A percentile compares a stretch with the other conserved stretches of the same genome.
Evolutionary conservation across 2,888 invertebrate species (phyloP).

Genomic region (Ceramica pisi): DNA sequence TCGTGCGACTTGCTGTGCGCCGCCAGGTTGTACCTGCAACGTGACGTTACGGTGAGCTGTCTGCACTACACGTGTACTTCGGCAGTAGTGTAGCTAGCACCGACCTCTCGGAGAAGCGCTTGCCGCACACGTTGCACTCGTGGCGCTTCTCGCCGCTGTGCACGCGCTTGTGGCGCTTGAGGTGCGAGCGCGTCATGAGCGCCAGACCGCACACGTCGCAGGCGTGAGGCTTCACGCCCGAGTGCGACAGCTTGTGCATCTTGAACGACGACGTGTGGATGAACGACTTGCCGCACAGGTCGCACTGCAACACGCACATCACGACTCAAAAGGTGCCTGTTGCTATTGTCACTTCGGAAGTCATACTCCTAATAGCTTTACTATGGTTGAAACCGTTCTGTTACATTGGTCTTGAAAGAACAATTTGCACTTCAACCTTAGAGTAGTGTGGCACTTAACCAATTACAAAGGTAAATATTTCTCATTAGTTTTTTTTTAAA

Average conservation of each 20-base stretch:
- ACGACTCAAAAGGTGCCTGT: neutral
- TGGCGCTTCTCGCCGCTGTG: constrained; percentile 92
- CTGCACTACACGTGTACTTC: neutral
- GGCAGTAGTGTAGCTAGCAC: too few relatives aligned
- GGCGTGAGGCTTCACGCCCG: constrained; percentile 91
- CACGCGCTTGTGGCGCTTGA: constrained; percentile 92
- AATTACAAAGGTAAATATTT: too few relatives aligned
- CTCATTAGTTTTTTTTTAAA: too few relatives aligned
- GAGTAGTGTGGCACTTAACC: too few relatives aligned
- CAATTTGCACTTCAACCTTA: too few relatives aligned
- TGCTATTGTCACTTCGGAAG: too few relatives aligned
- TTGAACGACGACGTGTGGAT: constrained; percentile 93
- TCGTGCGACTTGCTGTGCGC: constrained; percentile 87
- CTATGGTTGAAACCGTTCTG: too few relatives aligned
- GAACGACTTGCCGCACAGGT: constrained; percentile 92
- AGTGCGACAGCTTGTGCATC: constrained; percentile 93
- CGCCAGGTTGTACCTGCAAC: constrained; percentile 83
- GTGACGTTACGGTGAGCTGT: neutral
- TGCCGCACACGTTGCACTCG: constrained; percentile 90
- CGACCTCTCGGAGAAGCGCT: constrained; percentile 91
- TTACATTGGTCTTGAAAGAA: too few relatives aligned
- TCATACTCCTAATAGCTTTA: too few relatives aligned
- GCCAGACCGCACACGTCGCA: constrained; percentile 91
- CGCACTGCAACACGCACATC: constrained; percentile 83
- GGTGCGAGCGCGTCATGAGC: constrained; percentile 92